Evolutionary conservation across 2,113 vertebrate genomes (phyloP).

Genomic region (Sylvia atricapilla): DNA sequence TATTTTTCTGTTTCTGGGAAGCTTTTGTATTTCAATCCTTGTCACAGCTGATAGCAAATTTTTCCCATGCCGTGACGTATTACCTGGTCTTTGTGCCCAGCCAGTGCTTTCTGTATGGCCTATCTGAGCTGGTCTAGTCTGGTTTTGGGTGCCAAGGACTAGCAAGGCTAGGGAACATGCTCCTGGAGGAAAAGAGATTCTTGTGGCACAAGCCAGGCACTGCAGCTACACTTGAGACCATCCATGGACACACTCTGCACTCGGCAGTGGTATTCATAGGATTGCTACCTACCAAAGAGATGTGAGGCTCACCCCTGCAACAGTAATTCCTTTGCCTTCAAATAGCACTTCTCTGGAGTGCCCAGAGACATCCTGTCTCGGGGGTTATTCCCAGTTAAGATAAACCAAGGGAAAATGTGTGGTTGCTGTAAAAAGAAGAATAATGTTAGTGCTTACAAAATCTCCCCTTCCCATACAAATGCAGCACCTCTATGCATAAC

Average conservation of each 20-base stretch:
- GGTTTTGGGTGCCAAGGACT: neutral
- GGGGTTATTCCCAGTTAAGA: constrained; percentile 47
- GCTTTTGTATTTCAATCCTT: neutral
- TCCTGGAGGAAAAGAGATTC: neutral
- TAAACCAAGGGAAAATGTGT: constrained; percentile 31
- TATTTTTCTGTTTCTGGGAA: neutral
- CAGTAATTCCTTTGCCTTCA: constrained; percentile 36
- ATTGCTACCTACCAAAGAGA: neutral
- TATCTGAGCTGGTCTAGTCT: neutral
- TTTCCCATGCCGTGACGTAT: neutral
- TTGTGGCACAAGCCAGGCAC: neutral
- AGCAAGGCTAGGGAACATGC: neutral
- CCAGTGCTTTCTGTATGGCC: neutral
- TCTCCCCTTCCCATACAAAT: neutral
- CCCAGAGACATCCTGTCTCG: constrained; percentile 28
- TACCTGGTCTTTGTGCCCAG: neutral
- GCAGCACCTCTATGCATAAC: neutral
- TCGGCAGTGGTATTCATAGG: neutral
- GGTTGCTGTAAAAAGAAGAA: constrained; percentile 48
- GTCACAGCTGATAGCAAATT: neutral
- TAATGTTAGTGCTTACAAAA: constrained; percentile 31
- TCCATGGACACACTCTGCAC: neutral
- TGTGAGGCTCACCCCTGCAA: neutral
- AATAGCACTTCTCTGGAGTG: constrained; percentile 36
- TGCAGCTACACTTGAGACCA: neutral